Conservation (phyloP, 2,888 invertebrate species). For the Eledone cirrhosa region DNA sequence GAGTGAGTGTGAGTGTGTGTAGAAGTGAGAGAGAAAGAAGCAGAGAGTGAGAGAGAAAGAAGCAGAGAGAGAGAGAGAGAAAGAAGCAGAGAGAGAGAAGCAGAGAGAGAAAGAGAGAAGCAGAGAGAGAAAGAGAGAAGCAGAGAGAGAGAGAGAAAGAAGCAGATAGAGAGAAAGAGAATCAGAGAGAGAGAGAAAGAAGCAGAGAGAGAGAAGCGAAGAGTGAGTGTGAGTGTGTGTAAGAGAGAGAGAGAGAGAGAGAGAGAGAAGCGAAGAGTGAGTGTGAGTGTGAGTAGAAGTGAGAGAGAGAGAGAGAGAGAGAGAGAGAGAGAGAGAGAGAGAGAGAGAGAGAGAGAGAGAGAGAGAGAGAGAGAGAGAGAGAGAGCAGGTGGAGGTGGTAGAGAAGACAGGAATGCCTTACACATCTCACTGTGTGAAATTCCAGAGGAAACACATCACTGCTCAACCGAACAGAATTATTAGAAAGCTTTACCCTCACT, state of each 20-base stretch:
- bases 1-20: not conserved
- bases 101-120: slow-evolving; percentile 28
- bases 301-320: not conserved
- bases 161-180: too few species aligned
- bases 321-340: not conserved
- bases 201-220: not conserved
- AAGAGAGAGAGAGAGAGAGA: slow-evolving; percentile 8
- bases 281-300: not conserved
- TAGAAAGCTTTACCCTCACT: not conserved
- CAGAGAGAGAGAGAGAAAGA: slow-evolving; percentile 31
- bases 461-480: not conserved
- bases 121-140: slow-evolving; percentile 30
- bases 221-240: not conserved
- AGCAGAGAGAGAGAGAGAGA: slow-evolving; percentile 33
- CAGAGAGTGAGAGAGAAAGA: slow-evolving; percentile 27
- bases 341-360: not conserved
- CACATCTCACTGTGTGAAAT: not conserved
- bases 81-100: slow-evolving; percentile 30
- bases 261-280: not conserved
- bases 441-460: not conserved
- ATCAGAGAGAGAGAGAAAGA: slow-evolving; percentile 19
- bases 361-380: slow-evolving; percentile 22
- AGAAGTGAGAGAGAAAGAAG: not conserved
- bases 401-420: not conserved
- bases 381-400: not conserved